Evolutionary conservation across 2,888 invertebrate species (phyloP), one percentile per base, ranked within the genome.

Genomic region (Conchocele bisecta): DNA sequence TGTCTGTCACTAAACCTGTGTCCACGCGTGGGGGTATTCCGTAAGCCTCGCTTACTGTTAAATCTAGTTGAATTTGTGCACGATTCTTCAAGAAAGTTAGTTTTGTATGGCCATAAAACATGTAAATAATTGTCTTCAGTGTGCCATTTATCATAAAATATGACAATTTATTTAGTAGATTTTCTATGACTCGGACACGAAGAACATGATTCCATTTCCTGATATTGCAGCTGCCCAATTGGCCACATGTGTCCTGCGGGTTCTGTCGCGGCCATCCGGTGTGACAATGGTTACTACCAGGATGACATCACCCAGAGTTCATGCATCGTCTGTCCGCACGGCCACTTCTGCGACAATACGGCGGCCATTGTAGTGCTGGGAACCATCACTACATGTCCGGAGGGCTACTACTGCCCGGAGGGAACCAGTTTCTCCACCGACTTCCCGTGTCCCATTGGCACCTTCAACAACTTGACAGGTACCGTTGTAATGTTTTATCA

Each of bases 311-410:
- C 85, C 5, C 85, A 86, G 69, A 72, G 75, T 4, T 57, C 64
- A 15, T 89, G 89, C 75, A 86, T 85, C 35, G 60, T 66, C 0
- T 89, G 89, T 70, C 88, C 88, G 5, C 80, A 87, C 0, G 89
- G 90, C 11, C 89, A 90, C 66, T 88, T 85, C 85, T 90, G 90
- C 80, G 89, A 90, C 76, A 90, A 90, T 80, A 89, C 89, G 9
- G 78, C 86, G 75, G 64, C 66, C 28, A 88, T 89, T 41, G 88
- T 89, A 6, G 74, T 86, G 17, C 84, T 89, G 35, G 84, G 85
- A 58, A 75, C 83, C n/a, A 85, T 86, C 29, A 82, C 83, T 1
- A 56, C 86, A 33, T 87, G 87, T 61, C 87, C 88, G 6, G 81
- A 82, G 75, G 88, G 88, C 9, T 79, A 84, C 56, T 88, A 83